phyloP scores from a whole-genome alignment of 2,888 invertebrate genomes.

The Leptogaster cylindrica region DNA sequence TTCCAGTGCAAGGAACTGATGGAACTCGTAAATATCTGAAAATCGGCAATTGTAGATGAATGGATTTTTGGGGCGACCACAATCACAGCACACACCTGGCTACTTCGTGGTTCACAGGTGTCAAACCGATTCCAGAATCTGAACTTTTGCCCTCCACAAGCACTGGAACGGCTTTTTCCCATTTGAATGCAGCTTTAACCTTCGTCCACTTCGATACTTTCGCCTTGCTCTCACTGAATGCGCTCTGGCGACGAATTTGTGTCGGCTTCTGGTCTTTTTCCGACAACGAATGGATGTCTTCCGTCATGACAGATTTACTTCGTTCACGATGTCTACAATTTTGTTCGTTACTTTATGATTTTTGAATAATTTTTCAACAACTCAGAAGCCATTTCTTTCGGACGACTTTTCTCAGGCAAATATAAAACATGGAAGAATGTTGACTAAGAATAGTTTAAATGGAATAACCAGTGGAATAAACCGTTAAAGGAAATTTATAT shows the following conservation, averaged over 20 bases:
- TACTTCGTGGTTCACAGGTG: constrained; percentile 64
- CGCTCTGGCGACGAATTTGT: constrained; percentile 57
- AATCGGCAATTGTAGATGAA: constrained; percentile 21
- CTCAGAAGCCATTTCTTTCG: neutral
- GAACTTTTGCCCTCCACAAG: constrained; percentile 57
- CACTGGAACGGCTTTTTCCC: constrained; percentile 73
- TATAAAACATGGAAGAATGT: too few relatives aligned
- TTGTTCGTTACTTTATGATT: neutral
- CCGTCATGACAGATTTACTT: constrained; percentile 72
- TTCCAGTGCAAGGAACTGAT: constrained; percentile 62
- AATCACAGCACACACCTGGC: constrained; percentile 54
- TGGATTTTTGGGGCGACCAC: neutral
- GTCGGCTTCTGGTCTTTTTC: constrained; percentile 55
- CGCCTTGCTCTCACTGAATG: constrained; percentile 59
- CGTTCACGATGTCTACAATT: constrained; percentile 64
- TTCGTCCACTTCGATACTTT: constrained; percentile 82
- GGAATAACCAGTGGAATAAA: too few relatives aligned
- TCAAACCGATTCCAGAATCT: constrained; percentile 61
- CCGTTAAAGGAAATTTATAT: too few relatives aligned
- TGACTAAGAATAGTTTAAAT: too few relatives aligned
- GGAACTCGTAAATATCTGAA: constrained; percentile 64
- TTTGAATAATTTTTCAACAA: neutral
- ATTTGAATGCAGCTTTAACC: constrained; percentile 87
- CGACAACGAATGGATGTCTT: constrained; percentile 64
- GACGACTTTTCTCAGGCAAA: too few relatives aligned